Conservation (phyloP, 2,888 invertebrate species). For the Tricholauxania praeusta region DNA sequence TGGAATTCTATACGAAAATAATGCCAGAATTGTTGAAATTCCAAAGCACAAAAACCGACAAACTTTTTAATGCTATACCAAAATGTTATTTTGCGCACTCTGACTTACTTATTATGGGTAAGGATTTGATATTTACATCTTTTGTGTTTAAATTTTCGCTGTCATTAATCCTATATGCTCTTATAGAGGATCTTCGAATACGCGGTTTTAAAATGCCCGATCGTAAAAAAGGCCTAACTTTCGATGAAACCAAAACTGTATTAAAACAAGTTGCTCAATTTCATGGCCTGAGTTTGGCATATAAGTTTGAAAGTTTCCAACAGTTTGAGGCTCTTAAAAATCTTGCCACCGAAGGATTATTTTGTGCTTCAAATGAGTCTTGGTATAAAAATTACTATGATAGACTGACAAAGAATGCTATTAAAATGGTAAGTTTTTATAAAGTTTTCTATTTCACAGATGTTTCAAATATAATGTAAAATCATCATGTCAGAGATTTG, state of each 20-base stretch:
- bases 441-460: constrained; percentile 58
- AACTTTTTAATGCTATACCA: constrained; percentile 72
- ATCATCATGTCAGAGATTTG: constrained; percentile 6
- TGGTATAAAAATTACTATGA: constrained; percentile 79
- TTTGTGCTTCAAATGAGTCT: constrained; percentile 74
- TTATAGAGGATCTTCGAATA: constrained; percentile 73
- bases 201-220: constrained; percentile 76
- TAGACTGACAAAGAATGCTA: constrained; percentile 74
- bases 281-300: constrained; percentile 75
- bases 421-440: constrained; percentile 71
- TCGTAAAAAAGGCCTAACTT: constrained; percentile 72
- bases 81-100: constrained; percentile 73
- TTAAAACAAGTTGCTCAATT: constrained; percentile 74
- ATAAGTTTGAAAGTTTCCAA: constrained; percentile 73
- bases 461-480: background rate
- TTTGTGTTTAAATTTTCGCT: background rate
- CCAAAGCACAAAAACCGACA: constrained; percentile 68
- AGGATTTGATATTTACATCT: background rate
- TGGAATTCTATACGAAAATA: constrained; percentile 78
- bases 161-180: background rate
- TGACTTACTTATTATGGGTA: constrained; percentile 71
- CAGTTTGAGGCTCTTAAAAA: constrained; percentile 69
- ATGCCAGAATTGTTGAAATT: constrained; percentile 76
- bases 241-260: constrained; percentile 73
- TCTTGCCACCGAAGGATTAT: constrained; percentile 71